These are phyloP conservation scores for Lepidurus packardi DNA, from an alignment of 1,140 invertebrate species.

Conservation along the genomic window DNA sequence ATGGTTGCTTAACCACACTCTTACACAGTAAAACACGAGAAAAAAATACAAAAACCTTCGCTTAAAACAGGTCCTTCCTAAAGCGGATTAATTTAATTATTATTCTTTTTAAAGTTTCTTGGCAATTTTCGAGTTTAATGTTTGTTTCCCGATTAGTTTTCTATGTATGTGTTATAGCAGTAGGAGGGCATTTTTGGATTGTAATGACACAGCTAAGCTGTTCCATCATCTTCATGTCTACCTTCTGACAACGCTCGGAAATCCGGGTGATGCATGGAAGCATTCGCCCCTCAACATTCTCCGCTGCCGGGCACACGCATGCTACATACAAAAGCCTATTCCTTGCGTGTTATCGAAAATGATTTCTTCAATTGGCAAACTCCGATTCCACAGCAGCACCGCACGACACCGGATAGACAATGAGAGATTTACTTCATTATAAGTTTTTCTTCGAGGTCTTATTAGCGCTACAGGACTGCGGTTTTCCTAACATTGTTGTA, in stretches of 20 bases:
- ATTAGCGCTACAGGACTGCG: background rate
- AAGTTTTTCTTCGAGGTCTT: background rate
- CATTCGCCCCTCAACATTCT: background rate
- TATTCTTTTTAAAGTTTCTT: background rate
- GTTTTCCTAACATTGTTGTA: background rate
- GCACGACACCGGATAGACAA: background rate
- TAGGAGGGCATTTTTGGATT: background rate
- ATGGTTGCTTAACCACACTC: too few species aligned
- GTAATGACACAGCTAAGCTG: constrained; percentile 3
- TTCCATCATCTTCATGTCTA: constrained; percentile 15
- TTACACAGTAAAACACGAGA: too few species aligned
- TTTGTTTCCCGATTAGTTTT: background rate
- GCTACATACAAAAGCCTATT: background rate
- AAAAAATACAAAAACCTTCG: too few species aligned
- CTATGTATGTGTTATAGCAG: background rate
- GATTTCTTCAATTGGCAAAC: constrained; percentile 12
- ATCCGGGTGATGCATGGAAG: constrained; percentile 18
- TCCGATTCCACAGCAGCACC: background rate
- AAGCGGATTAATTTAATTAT: background rate
- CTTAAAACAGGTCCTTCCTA: too few species aligned
- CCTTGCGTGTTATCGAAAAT: background rate
- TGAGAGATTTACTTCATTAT: background rate
- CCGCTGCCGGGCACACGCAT: background rate
- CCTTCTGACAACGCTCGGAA: background rate
- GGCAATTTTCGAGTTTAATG: background rate